Evolutionary conservation across 2,888 invertebrate species (phyloP).

Genomic region (Brachyptera putata): DNA sequence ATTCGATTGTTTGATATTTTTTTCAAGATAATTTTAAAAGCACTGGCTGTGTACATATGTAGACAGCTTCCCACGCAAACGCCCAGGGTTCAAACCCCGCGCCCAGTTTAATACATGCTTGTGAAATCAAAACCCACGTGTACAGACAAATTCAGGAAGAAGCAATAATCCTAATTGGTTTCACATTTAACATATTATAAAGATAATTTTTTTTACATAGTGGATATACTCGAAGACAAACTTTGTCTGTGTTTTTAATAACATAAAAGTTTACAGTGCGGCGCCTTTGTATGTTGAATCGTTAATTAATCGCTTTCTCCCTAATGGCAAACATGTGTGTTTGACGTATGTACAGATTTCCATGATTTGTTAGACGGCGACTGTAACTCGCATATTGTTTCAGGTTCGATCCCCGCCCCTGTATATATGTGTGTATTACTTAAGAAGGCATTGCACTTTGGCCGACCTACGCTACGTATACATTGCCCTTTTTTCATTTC

Average conservation of each 20-base stretch:
- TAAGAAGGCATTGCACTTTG: slow-evolving; percentile 14
- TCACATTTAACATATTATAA: neutral
- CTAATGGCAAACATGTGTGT: slow-evolving; percentile 17
- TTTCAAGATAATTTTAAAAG: neutral
- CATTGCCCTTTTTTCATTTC: neutral
- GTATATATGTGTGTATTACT: neutral
- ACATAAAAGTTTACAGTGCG: neutral
- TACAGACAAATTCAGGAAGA: neutral
- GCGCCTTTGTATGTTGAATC: neutral
- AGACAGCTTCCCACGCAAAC: slow-evolving; percentile 1
- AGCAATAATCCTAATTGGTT: neutral
- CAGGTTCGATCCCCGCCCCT: slow-evolving; percentile 20
- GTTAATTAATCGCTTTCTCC: slow-evolving; percentile 17
- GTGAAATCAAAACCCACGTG: neutral
- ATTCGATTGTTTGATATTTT: slow-evolving; percentile 9
- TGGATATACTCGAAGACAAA: neutral
- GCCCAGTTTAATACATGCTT: neutral
- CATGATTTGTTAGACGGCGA: slow-evolving; percentile 13
- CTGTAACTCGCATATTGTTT: slow-evolving; percentile 3
- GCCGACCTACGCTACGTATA: slow-evolving; percentile 11
- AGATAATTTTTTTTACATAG: neutral
- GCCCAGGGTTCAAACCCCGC: neutral
- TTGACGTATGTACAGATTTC: slow-evolving; percentile 13
- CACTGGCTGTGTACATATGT: neutral
- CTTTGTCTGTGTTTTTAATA: neutral